Base-by-base conservation (phyloP, 1,140 invertebrate species). In the Diachasmimorpha longicaudata region DNA sequence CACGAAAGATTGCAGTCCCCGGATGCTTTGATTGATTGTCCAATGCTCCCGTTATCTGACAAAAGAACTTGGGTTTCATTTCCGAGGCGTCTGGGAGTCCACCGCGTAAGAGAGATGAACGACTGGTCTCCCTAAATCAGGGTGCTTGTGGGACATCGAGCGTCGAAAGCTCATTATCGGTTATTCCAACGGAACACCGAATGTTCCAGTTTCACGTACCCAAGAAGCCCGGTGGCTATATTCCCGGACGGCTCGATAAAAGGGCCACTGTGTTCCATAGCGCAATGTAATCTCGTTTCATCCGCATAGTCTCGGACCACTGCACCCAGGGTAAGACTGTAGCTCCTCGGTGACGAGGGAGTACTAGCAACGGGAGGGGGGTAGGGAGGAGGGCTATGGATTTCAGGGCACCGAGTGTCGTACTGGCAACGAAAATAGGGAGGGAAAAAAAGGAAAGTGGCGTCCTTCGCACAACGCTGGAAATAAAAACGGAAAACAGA, bases 91-190 rank as follows among this genome's bases (percentile, higher is more conserved):
- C 44, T 42, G 25, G 58, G 46, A 44, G 52, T 19, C 42, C 25
- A 23, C 1, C 23, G 23, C 6, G n/a, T 67, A 70, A 52, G 72
- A 25, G 68, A 21, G 67, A 14, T 11, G 69, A 14, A 71, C 10
- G 70, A 70, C 2, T 21, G 37, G 23, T 31, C 19, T 42, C 66
- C 72, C 69, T 74, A 72, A 72, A 72, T 75, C 69, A 72, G 48
- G 42, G 23, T 11, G 21, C 58, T 52, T 23, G 73, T 21, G 23
- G 36, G 23, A 67, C 42, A 78, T 73, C 42, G 77, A 36, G 42
- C 68, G 78, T 76, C 63, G 78, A 72, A 78, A 79, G 78, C 74
- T 79, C 75, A 76, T 76, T 79, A 79, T 79, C 68, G 78, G 74
- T 70, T 73, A 74, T 79, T 74, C 71, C 66, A 66, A 63, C 31